A percentile compares a stretch with the other conserved stretches of the same genome.
phyloP scores from a whole-genome alignment of 2,888 invertebrate genomes.

The Atrina japonica region DNA sequence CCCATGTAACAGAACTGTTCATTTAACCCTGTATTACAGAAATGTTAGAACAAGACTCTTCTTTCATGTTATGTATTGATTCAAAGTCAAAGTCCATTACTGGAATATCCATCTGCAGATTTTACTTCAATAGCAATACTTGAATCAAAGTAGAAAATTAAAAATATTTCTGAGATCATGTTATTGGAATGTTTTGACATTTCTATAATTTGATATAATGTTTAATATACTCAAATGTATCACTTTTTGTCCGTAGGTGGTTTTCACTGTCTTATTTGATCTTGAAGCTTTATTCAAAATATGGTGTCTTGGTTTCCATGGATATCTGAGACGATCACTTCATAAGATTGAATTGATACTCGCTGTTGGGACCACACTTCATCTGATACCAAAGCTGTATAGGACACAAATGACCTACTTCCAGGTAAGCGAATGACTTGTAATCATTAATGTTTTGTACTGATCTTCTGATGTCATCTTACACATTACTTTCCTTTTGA shows the following conservation, averaged over 20 bases:
- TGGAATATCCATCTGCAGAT: too few species aligned
- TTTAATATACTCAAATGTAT: not conserved
- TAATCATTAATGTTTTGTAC: too few species aligned
- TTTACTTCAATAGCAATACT: too few species aligned
- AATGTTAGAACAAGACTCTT: too few species aligned
- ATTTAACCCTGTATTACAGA: too few species aligned
- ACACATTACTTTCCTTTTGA: not conserved
- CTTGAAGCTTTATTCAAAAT: conserved; percentile 98
- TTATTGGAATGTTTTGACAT: too few species aligned
- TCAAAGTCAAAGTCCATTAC: too few species aligned
- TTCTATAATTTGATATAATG: not conserved
- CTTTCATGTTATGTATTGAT: too few species aligned
- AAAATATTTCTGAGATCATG: too few species aligned
- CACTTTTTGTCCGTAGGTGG: conserved; percentile 87
- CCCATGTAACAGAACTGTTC: too few species aligned
- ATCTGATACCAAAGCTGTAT: conserved; percentile 93
- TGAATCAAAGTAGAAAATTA: too few species aligned
- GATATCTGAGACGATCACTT: conserved; percentile 97
- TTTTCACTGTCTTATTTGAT: conserved; percentile 96
- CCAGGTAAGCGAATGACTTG: conserved; percentile 88
- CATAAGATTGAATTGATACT: conserved; percentile 98
- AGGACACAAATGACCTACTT: conserved; percentile 97
- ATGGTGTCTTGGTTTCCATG: conserved; percentile 97
- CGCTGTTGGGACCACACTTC: conserved; percentile 95
- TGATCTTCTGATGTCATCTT: not conserved